Conservation (phyloP, 1,140 invertebrate genomes). For the Hylaeus volcanicus region DNA sequence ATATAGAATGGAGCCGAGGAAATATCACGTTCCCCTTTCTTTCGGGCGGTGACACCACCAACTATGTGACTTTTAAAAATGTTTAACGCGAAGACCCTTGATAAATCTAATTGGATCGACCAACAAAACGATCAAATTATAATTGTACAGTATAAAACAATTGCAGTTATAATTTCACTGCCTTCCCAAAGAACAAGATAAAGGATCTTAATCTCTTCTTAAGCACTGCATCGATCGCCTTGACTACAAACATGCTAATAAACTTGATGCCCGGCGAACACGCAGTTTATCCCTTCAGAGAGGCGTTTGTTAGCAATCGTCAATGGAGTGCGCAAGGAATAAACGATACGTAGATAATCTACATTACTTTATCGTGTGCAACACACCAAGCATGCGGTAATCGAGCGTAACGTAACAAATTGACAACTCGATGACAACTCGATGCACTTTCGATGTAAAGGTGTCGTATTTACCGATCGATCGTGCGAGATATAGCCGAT, state of each 20-base stretch:
- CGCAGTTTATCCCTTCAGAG: background rate
- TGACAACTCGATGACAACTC: constrained; percentile 37
- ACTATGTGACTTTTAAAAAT: background rate
- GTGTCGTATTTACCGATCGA: constrained; percentile 26
- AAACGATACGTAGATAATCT: constrained; percentile 1
- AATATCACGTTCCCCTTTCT: constrained; percentile 37
- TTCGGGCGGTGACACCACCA: background rate
- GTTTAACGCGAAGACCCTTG: no score
- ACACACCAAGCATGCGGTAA: constrained; percentile 28
- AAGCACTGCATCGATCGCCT: background rate
- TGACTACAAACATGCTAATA: background rate
- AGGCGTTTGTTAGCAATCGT: background rate
- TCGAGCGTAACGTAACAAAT: constrained; percentile 46
- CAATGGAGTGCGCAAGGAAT: background rate
- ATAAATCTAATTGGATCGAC: no score
- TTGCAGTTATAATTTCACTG: no score
- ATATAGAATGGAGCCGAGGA: constrained; percentile 51
- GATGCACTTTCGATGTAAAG: constrained; percentile 36
- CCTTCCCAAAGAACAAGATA: background rate
- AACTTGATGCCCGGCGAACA: background rate
- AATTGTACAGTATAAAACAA: no score
- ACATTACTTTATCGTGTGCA: constrained; percentile 10
- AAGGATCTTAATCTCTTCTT: background rate
- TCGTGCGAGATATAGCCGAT: constrained; percentile 5
- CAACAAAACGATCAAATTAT: no score